Evolutionary conservation across 2,113 vertebrate species (phyloP), one percentile per base, ranked within the genome.

Genomic region (Electrona antarctica): DNA sequence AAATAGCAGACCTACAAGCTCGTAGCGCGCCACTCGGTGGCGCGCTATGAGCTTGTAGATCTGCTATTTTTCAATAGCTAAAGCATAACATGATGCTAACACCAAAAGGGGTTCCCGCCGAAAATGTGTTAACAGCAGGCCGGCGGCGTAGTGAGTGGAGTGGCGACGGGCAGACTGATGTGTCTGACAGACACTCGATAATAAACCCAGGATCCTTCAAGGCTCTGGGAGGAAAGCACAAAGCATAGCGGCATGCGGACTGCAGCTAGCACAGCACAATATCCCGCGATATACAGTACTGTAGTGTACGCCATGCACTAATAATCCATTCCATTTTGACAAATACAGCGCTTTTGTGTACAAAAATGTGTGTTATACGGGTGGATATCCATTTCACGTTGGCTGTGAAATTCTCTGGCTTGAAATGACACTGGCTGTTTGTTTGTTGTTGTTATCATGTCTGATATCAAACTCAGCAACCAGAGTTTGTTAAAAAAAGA

Each of bases 171-270:
- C 76, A 60, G 74, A 64, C 65, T 62, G 74, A 71, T 80, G 73
- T 76, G 63, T 64, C 76, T 67, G 74, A 81, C 79, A 78, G 69
- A 68, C 77, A 57, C 73, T 85, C 77, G 72, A 79, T 85, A 79
- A 21, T 21, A 21, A 21, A 80, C 69, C 74, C 69, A 74, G 71
- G 74, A 83, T 71, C 81, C 71, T 81, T 79, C 74, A 64, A 71
- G 62, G 69, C 76, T 68, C 45, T 49, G 48, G 64, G 8, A 3
- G 50, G 65, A 54, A 63, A 69, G 81, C 81, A 47, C 21, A 8
- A 6, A 2, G 4, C 29, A 41, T 6, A 64, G 79, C 74, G 15
- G 68, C 54, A 47, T 55, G 65, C 67, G 73, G 73, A 71, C 55
- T 60, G 75, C 65, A 63, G 67, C 45, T 71, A 57, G 46, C 73